A percentile compares a stretch with the other conserved stretches of the same genome.
Conservation (phyloP, 2,113 vertebrate genomes). For the Microtus oregoni region DNA sequence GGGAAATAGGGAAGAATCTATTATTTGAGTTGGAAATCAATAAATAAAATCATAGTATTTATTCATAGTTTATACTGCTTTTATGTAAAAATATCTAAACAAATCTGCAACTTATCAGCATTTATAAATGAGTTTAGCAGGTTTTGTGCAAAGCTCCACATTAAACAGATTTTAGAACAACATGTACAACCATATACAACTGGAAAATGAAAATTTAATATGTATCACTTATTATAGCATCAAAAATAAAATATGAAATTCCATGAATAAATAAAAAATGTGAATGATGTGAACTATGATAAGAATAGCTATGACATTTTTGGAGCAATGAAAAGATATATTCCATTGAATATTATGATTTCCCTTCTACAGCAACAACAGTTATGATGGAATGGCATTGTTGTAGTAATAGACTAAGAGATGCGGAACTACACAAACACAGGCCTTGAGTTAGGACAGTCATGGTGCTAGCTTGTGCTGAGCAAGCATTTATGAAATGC, state of each 20-base stretch:
- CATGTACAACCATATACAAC: not conserved
- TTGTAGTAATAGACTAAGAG: constrained; percentile 6
- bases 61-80: constrained; percentile 6
- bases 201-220: constrained; percentile 44
- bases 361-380: constrained; percentile 28
- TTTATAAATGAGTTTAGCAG: constrained; percentile 35
- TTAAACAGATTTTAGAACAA: constrained; percentile 40
- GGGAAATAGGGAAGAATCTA: not conserved
- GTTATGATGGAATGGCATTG: constrained; percentile 2
- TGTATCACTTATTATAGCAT: not conserved
- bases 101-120: constrained; percentile 52
- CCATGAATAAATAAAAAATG: constrained; percentile 21
- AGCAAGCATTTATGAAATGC: constrained; percentile 2
- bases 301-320: not conserved
- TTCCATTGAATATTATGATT: constrained; percentile 44
- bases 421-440: not conserved
- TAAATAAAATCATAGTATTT: constrained; percentile 5
- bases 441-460: constrained; percentile 8
- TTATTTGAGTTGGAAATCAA: constrained; percentile 17
- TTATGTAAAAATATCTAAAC: not conserved
- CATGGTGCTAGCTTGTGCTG: not conserved
- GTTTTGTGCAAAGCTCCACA: not conserved
- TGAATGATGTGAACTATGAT: constrained; percentile 28
- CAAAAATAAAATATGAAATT: constrained; percentile 55
- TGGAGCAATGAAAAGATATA: constrained; percentile 3